Evolutionary conservation across 2,113 vertebrate genomes (phyloP).

Genomic region (Acrocephalus kingi): DNA sequence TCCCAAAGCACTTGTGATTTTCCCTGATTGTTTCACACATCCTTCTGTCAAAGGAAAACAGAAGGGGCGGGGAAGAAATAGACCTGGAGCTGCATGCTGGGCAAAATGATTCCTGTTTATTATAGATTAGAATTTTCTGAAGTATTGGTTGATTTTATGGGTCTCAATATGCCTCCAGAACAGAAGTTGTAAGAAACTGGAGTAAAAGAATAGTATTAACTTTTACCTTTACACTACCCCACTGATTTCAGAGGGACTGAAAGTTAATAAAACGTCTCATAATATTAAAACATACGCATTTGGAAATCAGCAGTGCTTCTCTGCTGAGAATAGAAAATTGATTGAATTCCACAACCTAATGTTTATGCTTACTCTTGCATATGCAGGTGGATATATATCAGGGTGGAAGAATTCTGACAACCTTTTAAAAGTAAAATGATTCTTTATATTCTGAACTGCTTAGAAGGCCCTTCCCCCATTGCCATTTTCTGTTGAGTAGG

Average conservation of each 20-base stretch:
- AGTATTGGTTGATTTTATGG: background rate
- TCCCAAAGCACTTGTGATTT: background rate
- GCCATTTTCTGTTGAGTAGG: slow-evolving; percentile 1
- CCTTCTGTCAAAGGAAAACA: background rate
- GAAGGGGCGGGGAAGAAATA: background rate
- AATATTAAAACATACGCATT: background rate
- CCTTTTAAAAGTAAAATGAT: slow-evolving; percentile 2
- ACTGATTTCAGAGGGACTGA: background rate
- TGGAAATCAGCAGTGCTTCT: slow-evolving; percentile 2
- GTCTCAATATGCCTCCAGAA: background rate
- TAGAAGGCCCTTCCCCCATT: background rate
- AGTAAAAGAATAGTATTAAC: background rate
- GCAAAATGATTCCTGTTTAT: background rate
- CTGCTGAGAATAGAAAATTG: slow-evolving; percentile 15
- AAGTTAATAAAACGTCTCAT: background rate
- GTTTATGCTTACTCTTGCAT: slow-evolving; percentile 15
- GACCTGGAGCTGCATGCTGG: background rate
- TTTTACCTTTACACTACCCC: background rate
- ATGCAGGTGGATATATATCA: background rate
- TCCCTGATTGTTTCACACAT: background rate
- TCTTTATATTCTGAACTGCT: background rate
- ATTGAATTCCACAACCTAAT: slow-evolving; percentile 15
- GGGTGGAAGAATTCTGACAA: background rate
- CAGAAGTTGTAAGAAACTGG: background rate
- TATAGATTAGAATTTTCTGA: background rate